Evolutionary conservation across 2,113 vertebrate species (phyloP), one percentile per base, ranked within the genome.

Genomic region (Argyrosomus japonicus): DNA sequence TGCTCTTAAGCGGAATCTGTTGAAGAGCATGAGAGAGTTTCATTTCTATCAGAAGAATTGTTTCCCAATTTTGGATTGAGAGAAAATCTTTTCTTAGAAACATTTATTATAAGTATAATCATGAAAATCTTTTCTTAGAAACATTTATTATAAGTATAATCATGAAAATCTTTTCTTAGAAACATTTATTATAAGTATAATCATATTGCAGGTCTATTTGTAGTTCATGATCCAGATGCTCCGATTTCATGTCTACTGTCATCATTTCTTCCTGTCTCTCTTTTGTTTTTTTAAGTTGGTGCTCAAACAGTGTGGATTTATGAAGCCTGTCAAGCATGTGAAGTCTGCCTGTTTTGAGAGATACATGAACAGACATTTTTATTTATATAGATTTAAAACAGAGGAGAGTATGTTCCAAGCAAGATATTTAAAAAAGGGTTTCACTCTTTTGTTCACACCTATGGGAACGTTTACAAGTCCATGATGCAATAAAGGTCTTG

Each of bases 401-500:
- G 15, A 69, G 29, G 47, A 75, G 12, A 48, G 0, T 3, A 29
- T 57, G 32, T 36, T 78, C 23, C 23, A 62, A 48, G 43, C 58
- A 64, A 47, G 63, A 50, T 40, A 40, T 36, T 40, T 40, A 40
- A 40, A 40, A 40, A 40, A 40, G 36, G 36, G 0, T 40, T 40
- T 40, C 15, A 60, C 12, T 70, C 13, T 75, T 78, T 77, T 18
- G 58, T 58, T 84, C 70, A 29, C 47, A 57, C 40, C 60, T 83
- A 7, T 62, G 48, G 54, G 43, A 75, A 82, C 17, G 4, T 70
- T 86, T 75, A 61, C 45, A 63, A 62, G 40, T 70, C 64, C n/a
- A 40, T 75, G 48, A 85, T 70, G 57, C 68, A 73, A 75, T 63
- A 21, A 82, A 69, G 19, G 47, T 77, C 70, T 75, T 29, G 5